These are phyloP conservation scores for Aphyosemion australe DNA, from an alignment of 2,113 vertebrate genomes.

Conservation along the genomic window DNA sequence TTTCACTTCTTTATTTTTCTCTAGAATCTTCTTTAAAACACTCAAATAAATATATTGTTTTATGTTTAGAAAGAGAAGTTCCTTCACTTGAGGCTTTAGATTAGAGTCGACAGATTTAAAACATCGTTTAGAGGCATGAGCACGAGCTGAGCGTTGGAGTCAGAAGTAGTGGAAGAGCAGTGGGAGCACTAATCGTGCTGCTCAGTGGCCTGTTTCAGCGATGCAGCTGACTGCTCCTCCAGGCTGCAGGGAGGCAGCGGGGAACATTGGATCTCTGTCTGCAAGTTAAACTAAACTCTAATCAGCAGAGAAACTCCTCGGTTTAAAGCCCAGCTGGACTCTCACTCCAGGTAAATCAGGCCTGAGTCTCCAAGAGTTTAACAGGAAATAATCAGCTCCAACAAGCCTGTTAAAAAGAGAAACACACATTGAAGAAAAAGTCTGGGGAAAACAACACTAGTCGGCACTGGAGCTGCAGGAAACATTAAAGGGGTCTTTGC, in stretches of 20 bases:
- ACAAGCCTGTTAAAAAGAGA: no score
- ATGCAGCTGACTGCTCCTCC: conserved; percentile 49
- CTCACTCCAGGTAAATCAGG: neutral
- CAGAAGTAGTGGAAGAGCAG: conserved; percentile 51
- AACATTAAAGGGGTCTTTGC: no score
- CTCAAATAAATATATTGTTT: neutral
- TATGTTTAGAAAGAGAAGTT: neutral
- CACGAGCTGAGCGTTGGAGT: conserved; percentile 8
- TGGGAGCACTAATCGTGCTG: conserved; percentile 38
- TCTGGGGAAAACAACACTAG: no score
- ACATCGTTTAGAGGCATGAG: conserved; percentile 19
- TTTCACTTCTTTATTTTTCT: neutral
- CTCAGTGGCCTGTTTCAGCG: conserved; percentile 60
- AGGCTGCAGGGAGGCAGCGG: conserved; percentile 50
- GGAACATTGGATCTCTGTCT: conserved; percentile 28
- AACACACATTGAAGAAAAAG: no score
- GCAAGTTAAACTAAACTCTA: conserved; percentile 26
- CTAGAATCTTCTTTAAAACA: neutral
- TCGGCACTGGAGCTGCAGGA: no score
- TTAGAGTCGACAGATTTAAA: conserved; percentile 27
- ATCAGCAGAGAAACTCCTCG: conserved; percentile 24
- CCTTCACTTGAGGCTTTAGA: conserved; percentile 14
- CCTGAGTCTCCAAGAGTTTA: conserved; percentile 6
- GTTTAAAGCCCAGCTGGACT: conserved; percentile 37
- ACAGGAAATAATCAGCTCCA: no score